Conservation (phyloP, 30 jellyfish, hydroid and myxozoan genomes). For the Chironex yamaguchii region DNA sequence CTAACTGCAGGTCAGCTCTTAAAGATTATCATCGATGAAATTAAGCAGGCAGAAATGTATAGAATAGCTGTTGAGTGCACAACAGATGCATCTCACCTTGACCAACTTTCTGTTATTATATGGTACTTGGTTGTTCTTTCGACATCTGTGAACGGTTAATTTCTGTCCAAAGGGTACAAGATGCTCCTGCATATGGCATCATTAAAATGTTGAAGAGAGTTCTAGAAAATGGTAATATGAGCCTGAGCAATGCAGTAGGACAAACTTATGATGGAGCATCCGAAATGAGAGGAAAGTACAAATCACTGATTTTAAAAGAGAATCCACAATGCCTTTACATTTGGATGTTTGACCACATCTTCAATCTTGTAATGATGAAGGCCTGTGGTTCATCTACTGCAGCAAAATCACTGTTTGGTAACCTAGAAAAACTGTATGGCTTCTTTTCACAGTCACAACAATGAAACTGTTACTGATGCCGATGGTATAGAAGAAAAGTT, state of each 20-base stretch:
- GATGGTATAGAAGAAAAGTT: conserved; percentile 9
- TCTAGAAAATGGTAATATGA: background rate
- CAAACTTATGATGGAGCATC: conserved; percentile 38
- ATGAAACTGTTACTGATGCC: conserved; percentile 24
- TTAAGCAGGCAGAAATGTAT: background rate
- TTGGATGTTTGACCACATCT: conserved; percentile 16
- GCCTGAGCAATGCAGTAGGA: conserved; percentile 17
- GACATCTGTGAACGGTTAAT: background rate
- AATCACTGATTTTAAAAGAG: background rate
- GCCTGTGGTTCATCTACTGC: conserved; percentile 13
- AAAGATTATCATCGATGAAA: background rate
- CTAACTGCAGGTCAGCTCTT: background rate
- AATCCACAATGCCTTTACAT: conserved; percentile 10
- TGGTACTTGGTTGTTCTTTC: background rate
- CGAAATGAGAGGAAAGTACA: conserved; percentile 27
- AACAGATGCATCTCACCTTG: background rate
- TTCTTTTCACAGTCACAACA: background rate
- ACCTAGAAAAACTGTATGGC: background rate
- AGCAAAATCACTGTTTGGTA: conserved; percentile 15
- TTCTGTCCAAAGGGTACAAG: background rate
- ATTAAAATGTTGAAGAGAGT: background rate
- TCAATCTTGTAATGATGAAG: conserved; percentile 5
- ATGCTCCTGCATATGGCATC: conserved; percentile 2
- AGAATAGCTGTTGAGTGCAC: conserved; percentile 23
- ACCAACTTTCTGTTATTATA: conserved; percentile 4